Percentiles rank a stretch among this genome's conserved stretches.
These are phyloP conservation scores for Drosophila tripunctata DNA, from an alignment of 2,888 invertebrate genomes.

Conservation along the genomic window DNA sequence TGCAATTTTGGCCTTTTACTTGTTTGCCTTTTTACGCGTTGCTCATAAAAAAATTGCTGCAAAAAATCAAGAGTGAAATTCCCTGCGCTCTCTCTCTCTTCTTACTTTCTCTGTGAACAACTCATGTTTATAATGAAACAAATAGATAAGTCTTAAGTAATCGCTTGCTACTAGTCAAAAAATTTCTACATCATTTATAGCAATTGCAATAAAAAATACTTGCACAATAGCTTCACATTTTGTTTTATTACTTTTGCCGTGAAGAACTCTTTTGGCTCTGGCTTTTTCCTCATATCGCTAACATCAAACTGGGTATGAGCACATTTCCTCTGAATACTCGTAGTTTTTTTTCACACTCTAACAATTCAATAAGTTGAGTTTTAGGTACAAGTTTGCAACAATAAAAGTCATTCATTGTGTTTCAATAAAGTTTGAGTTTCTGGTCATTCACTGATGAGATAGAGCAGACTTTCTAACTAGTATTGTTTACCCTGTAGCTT, in stretches of 20 bases:
- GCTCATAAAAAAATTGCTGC: conserved; percentile 42
- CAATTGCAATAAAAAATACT: background rate
- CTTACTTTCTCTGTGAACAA: too few relatives aligned
- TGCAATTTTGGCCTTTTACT: conserved; percentile 67
- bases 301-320: background rate
- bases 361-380: conserved; percentile 18
- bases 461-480: conserved; percentile 30
- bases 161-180: too few relatives aligned
- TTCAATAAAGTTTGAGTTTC: conserved; percentile 30
- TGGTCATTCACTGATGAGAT: conserved; percentile 55
- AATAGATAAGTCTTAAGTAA: too few relatives aligned
- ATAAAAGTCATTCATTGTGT: conserved; percentile 12
- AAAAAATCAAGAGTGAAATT: background rate
- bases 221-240: background rate
- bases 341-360: conserved; percentile 10
- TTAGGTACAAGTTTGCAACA: conserved; percentile 12
- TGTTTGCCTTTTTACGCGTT: conserved; percentile 47
- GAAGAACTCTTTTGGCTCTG: background rate
- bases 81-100: background rate
- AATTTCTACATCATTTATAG: too few relatives aligned
- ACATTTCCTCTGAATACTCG: background rate
- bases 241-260: background rate
- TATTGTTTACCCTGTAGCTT: conserved; percentile 23
- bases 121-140: too few relatives aligned
- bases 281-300: background rate